Base-by-base conservation (phyloP, 2,113 vertebrate genomes). In the Podocnemis expansa region DNA sequence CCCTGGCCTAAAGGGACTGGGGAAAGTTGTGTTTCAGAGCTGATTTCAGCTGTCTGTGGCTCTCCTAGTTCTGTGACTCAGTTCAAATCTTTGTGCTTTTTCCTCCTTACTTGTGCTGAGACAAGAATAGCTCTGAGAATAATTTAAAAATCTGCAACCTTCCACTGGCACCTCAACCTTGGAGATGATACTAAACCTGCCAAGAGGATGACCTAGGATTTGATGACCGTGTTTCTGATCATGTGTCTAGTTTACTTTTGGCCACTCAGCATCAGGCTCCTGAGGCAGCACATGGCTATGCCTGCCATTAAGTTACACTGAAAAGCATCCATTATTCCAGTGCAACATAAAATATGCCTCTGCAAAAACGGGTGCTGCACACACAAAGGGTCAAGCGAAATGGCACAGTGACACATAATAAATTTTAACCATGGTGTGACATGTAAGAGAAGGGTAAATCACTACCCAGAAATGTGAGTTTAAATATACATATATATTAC, bases 31-130 rank as follows among this genome's bases (percentile, higher is more conserved):
- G 51, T 38, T 38, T 9, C 75, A 41, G 73, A 89, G 70, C 6
- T 1, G 52, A 7, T 24, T 43, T 8, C 16, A 51, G 34, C 27
- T 0, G 0, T 10, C 38, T 73, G 45, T 4, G 49, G 91, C 56
- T 73, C 84, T 24, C 0, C 7, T 13, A 34, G 58, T 38, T 52
- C 24, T 70, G 25, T 24, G 5, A 10, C 31, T 0, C 16, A 31
- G 38, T 21, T 16, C 9, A 0, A 1, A 47, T 6, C 1, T 47
- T 7, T 10, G 16, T 56, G 25, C 56, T 38, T 55, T 27, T 29
- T 31, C 0, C 38, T 4, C 55, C 49, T 73, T 34, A 0, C 52
- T 51, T 38, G 38, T 8, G 60, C 38, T 29, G 0, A 22, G 34
- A 11, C 0, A 38, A 47, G 25, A 52, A 58, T 41, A 83, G 27